phyloP scores from a whole-genome alignment of 2,888 invertebrate species.

The Pheosia tremula region DNA sequence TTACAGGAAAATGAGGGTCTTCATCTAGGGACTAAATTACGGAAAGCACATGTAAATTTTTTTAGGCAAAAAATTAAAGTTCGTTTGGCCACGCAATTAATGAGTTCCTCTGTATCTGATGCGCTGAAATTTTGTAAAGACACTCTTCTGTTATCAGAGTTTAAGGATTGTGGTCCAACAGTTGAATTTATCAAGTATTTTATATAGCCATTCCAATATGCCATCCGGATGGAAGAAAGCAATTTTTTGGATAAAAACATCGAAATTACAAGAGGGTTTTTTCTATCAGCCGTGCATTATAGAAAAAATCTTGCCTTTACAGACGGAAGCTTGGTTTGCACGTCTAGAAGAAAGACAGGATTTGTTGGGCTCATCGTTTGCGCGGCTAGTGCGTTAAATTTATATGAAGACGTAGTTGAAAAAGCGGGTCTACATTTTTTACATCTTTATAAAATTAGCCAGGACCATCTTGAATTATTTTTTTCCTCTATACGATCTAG shows the following conservation, averaged over 20 bases:
- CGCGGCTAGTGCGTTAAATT: slow-evolving; percentile 24
- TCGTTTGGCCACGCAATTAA: slow-evolving; percentile 3
- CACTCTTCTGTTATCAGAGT: neutral
- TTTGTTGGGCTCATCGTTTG: slow-evolving; percentile 27
- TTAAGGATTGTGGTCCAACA: slow-evolving; percentile 8
- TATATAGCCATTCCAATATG: slow-evolving; percentile 9
- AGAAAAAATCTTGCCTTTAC: too few relatives aligned
- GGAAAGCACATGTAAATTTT: slow-evolving; percentile 3
- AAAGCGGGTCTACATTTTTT: slow-evolving; percentile 6
- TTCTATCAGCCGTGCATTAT: too few relatives aligned
- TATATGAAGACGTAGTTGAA: slow-evolving; percentile 13
- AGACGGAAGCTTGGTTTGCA: neutral
- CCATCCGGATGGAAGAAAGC: too few relatives aligned
- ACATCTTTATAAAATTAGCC: slow-evolving; percentile 14
- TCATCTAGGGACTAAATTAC: too few relatives aligned
- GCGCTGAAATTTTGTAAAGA: slow-evolving; percentile 6
- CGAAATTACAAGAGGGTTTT: too few relatives aligned
- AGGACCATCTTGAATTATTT: slow-evolving; percentile 11
- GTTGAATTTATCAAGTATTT: slow-evolving; percentile 7
- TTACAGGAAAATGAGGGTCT: too few relatives aligned
- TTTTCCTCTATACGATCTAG: slow-evolving; percentile 18
- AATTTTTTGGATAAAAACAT: too few relatives aligned
- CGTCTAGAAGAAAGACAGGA: slow-evolving; percentile 30
- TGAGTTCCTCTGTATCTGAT: slow-evolving; percentile 8
- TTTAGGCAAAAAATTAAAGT: slow-evolving; percentile 7